Evolutionary conservation across 2,797 vertebrate species (phyloP).

Genomic region (Typhlichthys subterraneus): DNA sequence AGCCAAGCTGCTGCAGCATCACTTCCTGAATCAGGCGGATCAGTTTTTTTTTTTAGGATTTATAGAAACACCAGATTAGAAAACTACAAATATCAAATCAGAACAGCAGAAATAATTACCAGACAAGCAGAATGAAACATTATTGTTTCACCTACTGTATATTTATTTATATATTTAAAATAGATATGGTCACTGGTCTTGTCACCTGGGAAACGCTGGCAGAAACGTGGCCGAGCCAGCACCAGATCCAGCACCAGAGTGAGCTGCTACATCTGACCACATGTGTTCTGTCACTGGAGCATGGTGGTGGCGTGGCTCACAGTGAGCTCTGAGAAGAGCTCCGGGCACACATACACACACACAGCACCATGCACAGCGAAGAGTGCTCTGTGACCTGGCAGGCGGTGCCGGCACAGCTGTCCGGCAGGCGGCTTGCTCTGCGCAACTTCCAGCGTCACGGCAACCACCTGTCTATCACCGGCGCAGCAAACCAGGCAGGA

Average conservation of each 20-base stretch:
- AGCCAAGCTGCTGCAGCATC: no score
- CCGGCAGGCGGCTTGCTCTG: conserved; percentile 68
- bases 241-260: conserved; percentile 53
- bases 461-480: conserved; percentile 62
- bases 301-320: conserved; percentile 54
- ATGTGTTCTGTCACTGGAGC: conserved; percentile 69
- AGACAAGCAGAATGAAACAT: no score
- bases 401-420: conserved; percentile 46
- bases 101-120: no score
- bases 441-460: conserved; percentile 44
- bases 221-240: conserved; percentile 33
- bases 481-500: background rate
- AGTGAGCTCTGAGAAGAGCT: conserved; percentile 63
- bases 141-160: no score
- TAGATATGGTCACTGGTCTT: no score
- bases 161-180: no score
- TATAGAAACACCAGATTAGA: no score
- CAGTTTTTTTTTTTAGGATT: no score
- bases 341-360: conserved; percentile 31
- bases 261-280: conserved; percentile 64
- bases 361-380: conserved; percentile 26
- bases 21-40: no score
- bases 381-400: conserved; percentile 70
- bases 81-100: no score
- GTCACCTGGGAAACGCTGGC: conserved; percentile 32